A percentile compares a stretch with the other conserved stretches of the same genome.
phyloP scores from a whole-genome alignment of 2,797 vertebrate genomes.

The Oreonectes daqikongensis region DNA sequence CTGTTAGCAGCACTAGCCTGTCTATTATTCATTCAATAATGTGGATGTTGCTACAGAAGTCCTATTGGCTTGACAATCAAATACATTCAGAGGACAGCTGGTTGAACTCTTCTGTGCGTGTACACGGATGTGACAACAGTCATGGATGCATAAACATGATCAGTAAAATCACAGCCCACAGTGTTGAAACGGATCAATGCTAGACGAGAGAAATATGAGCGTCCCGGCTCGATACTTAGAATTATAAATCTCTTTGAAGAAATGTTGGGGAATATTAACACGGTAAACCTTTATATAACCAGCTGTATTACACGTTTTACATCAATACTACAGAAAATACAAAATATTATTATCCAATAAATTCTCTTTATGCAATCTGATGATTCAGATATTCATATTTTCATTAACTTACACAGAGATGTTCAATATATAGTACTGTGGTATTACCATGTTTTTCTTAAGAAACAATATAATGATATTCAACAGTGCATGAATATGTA shows the following conservation, averaged over 20 bases:
- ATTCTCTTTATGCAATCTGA: background rate
- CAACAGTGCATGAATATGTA: too few species aligned
- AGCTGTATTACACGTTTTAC: background rate
- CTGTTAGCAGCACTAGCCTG: background rate
- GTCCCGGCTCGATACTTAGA: constrained; percentile 17
- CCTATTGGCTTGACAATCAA: constrained; percentile 70
- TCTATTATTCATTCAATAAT: background rate
- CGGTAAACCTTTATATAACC: background rate
- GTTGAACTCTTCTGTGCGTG: constrained; percentile 6
- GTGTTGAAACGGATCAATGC: constrained; percentile 47
- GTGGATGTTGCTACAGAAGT: constrained; percentile 61
- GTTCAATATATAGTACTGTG: background rate
- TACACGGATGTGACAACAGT: constrained; percentile 12
- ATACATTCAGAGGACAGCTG: background rate
- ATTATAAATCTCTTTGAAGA: background rate
- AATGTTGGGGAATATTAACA: background rate
- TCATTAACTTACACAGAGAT: background rate
- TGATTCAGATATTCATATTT: background rate
- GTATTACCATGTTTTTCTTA: background rate
- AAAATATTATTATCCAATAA: background rate
- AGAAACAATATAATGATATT: too few species aligned
- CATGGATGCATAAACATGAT: constrained; percentile 21
- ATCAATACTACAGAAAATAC: background rate
- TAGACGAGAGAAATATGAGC: constrained; percentile 31
- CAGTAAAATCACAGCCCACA: constrained; percentile 30